Evolutionary conservation across 2,113 vertebrate species (phyloP).

Genomic region (Eretmochelys imbricata): DNA sequence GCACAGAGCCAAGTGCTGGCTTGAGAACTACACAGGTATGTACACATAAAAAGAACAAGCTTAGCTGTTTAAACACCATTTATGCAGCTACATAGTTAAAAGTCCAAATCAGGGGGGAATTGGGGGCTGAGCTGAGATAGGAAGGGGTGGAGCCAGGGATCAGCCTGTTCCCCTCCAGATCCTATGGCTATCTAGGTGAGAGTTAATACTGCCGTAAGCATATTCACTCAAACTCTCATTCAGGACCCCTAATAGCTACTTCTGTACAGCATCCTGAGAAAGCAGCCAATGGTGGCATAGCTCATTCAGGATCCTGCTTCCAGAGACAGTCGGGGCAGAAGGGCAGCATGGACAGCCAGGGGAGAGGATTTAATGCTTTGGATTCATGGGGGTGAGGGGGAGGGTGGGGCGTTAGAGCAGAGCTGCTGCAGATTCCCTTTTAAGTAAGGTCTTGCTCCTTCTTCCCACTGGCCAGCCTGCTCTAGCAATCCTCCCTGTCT

Average conservation of each 20-base stretch:
- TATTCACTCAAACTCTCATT: not conserved
- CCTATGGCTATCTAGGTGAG: not conserved
- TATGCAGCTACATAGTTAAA: not conserved
- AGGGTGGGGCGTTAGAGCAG: not conserved
- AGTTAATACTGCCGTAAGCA: not conserved
- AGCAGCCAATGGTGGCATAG: not conserved
- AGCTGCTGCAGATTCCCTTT: not conserved
- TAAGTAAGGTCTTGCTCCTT: not conserved
- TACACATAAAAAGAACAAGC: not conserved
- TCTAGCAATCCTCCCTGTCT: not conserved
- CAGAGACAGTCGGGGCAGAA: not conserved
- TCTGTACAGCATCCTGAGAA: not conserved
- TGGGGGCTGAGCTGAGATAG: not conserved
- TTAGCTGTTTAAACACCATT: not conserved
- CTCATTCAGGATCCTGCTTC: not conserved
- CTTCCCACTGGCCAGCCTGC: not conserved
- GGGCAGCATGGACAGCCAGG: not conserved
- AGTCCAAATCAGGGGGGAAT: not conserved
- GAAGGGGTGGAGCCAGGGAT: not conserved
- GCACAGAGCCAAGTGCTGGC: not conserved
- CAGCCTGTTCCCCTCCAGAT: not conserved
- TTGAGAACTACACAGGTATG: not conserved
- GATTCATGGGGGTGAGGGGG: not conserved
- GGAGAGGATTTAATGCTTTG: not conserved
- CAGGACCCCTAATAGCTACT: not conserved